These are phyloP conservation scores for Clarias magur DNA, from an alignment of 2,113 vertebrate genomes.

Conservation along the genomic window DNA sequence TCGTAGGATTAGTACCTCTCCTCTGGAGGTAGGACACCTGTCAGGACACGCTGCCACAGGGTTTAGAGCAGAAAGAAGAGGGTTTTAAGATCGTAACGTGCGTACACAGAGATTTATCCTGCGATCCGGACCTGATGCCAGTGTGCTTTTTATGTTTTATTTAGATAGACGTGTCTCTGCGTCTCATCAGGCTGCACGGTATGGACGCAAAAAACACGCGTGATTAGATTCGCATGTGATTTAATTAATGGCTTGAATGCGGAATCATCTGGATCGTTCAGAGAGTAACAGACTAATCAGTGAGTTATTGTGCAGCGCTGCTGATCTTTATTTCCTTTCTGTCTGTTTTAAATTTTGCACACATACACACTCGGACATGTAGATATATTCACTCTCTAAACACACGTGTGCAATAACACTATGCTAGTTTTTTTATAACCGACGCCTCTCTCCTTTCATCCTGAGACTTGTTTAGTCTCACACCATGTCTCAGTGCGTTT, in stretches of 20 bases:
- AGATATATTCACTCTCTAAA: not conserved
- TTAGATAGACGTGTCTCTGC: not conserved
- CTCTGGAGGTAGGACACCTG: not conserved
- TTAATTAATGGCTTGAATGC: not conserved
- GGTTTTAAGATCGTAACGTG: conserved; percentile 17
- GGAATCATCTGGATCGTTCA: not conserved
- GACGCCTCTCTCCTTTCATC: not conserved
- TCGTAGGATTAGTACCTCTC: not conserved
- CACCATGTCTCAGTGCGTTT: not conserved
- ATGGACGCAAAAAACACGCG: not conserved
- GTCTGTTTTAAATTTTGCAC: not conserved
- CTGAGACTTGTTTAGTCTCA: not conserved
- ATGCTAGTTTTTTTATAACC: not conserved
- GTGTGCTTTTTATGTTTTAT: conserved; percentile 1
- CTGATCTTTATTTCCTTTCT: not conserved
- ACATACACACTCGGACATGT: not conserved
- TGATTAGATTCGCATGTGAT: not conserved
- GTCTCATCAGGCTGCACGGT: not conserved
- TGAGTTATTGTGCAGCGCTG: not conserved
- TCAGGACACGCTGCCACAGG: not conserved
- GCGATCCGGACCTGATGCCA: conserved; percentile 52
- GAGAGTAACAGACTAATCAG: not conserved
- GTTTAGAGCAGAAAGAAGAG: not conserved
- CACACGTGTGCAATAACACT: conserved; percentile 12
- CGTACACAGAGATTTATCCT: conserved; percentile 46